Percentiles rank a stretch among this genome's conserved stretches.
These are phyloP conservation scores for Poecilus cupreus DNA, from an alignment of 2,888 invertebrate species.

Conservation along the genomic window DNA sequence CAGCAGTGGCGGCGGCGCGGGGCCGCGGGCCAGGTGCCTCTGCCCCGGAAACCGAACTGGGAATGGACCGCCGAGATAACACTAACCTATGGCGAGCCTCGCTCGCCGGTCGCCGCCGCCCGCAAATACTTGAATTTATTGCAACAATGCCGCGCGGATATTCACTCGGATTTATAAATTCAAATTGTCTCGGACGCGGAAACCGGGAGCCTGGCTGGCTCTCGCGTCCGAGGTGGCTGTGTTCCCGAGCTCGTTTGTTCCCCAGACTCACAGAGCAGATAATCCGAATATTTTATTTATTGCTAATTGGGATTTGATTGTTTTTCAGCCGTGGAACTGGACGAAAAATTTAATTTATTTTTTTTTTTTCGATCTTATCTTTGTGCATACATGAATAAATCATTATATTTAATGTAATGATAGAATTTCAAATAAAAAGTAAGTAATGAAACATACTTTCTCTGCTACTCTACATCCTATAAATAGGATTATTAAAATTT, in stretches of 20 bases:
- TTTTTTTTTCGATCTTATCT: neutral
- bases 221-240: neutral
- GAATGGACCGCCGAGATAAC: slow-evolving; percentile 54
- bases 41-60: slow-evolving; percentile 45
- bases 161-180: slow-evolving; percentile 46
- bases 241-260: neutral
- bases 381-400: no score
- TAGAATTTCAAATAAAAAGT: no score
- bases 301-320: slow-evolving; percentile 24
- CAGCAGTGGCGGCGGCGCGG: neutral
- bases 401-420: no score
- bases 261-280: neutral
- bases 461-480: no score
- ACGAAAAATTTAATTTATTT: neutral
- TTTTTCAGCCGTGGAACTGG: neutral
- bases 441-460: no score
- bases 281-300: slow-evolving; percentile 29
- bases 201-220: neutral
- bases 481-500: no score
- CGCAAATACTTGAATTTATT: slow-evolving; percentile 57
- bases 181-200: slow-evolving; percentile 12
- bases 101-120: neutral
- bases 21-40: slow-evolving; percentile 32
- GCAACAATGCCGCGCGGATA: slow-evolving; percentile 39
- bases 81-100: slow-evolving; percentile 56